Conservation (phyloP, 2,888 invertebrate species). For the Salticus scenicus region DNA sequence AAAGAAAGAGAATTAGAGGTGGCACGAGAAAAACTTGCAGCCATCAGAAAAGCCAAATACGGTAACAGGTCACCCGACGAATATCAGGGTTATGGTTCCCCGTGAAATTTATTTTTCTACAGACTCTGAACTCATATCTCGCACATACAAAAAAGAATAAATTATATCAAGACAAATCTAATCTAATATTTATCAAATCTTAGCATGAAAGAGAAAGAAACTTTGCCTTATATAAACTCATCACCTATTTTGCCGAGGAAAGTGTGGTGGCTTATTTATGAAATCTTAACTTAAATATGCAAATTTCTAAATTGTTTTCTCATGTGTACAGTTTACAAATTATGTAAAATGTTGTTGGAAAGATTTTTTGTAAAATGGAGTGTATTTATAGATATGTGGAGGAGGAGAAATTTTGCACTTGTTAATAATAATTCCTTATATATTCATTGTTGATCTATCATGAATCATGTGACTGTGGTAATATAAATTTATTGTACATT, state of each 20-base stretch:
- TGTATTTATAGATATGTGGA: conserved; percentile 2
- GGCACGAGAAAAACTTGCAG: conserved; percentile 91
- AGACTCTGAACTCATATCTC: background rate
- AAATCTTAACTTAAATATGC: background rate
- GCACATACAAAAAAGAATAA: conserved; percentile 1
- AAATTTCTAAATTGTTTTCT: background rate
- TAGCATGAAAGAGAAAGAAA: conserved; percentile 24
- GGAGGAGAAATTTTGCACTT: conserved; percentile 33
- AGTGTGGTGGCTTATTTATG: background rate
- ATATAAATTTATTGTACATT: background rate
- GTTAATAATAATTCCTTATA: conserved; percentile 54
- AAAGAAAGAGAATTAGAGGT: conserved; percentile 96
- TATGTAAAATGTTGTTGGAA: conserved; percentile 56
- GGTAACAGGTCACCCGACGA: conserved; percentile 75
- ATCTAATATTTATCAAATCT: background rate
- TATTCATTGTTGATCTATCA: conserved; percentile 42
- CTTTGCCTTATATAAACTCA: conserved; percentile 31
- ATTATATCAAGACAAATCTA: background rate
- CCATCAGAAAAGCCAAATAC: conserved; percentile 95
- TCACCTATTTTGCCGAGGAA: conserved; percentile 37
- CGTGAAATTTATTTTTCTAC: conserved; percentile 29
- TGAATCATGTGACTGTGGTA: background rate
- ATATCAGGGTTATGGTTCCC: conserved; percentile 72
- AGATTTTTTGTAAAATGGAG: conserved; percentile 36
- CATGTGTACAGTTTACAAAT: conserved; percentile 52